Evolutionary conservation across 2,888 invertebrate genomes (phyloP).

Genomic region (Hydropsyche betteni): DNA sequence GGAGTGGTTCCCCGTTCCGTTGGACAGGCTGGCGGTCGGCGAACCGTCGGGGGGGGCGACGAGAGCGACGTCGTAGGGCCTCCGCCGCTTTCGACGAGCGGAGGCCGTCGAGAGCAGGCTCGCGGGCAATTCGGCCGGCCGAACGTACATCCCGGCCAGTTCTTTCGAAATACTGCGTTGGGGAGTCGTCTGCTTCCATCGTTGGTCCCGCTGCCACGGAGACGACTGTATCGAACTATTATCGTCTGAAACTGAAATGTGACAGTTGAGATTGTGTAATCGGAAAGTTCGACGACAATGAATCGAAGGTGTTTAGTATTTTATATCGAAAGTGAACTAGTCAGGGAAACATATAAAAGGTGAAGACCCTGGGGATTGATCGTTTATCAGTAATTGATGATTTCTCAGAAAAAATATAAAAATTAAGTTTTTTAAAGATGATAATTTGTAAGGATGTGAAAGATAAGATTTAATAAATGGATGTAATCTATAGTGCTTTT

Average conservation of each 20-base stretch:
- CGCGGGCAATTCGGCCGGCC: slow-evolving; percentile 65
- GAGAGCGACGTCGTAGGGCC: slow-evolving; percentile 70
- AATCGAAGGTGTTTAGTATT: too few relatives aligned
- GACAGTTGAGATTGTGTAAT: neutral
- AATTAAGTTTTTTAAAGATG: too few relatives aligned
- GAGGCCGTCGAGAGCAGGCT: slow-evolving; percentile 60
- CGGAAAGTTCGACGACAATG: too few relatives aligned
- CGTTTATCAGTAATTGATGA: too few relatives aligned
- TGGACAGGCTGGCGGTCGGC: slow-evolving; percentile 53
- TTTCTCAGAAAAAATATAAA: too few relatives aligned
- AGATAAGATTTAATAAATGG: too few relatives aligned
- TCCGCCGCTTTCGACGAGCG: slow-evolving; percentile 69
- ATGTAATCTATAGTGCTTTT: too few relatives aligned
- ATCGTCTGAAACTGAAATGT: slow-evolving; percentile 79
- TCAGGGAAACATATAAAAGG: too few relatives aligned
- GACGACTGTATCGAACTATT: slow-evolving; percentile 91
- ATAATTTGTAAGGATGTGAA: too few relatives aligned
- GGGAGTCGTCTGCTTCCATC: slow-evolving; percentile 86
- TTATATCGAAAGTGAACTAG: too few relatives aligned
- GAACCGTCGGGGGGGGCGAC: slow-evolving; percentile 54
- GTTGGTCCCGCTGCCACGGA: slow-evolving; percentile 90
- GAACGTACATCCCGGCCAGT: slow-evolving; percentile 75
- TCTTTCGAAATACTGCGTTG: slow-evolving; percentile 78
- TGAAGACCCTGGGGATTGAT: too few relatives aligned
- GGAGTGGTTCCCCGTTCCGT: slow-evolving; percentile 55